Conservation (phyloP, 2,888 invertebrate species). For the Aspidapion aeneum region DNA sequence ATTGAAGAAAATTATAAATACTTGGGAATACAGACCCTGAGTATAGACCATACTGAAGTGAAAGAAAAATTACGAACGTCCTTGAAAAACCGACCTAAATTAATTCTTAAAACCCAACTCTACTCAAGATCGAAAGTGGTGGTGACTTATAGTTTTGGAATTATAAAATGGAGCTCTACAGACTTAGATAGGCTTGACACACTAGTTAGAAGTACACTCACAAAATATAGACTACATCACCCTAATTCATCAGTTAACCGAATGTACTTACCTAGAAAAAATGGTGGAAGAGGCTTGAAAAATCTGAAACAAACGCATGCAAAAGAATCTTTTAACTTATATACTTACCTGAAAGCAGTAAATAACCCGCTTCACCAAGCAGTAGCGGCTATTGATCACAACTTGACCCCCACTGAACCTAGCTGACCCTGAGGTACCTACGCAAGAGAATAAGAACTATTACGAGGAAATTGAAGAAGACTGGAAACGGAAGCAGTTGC, state of each 20-base stretch:
- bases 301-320: neutral
- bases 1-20: neutral
- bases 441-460: neutral
- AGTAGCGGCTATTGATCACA: neutral
- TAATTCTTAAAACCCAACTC: constrained; percentile 1
- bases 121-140: neutral
- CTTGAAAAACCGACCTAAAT: neutral
- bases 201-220: neutral
- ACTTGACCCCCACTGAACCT: neutral
- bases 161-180: neutral
- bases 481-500: neutral
- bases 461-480: neutral
- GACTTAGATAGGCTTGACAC: neutral
- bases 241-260: neutral
- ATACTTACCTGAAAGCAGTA: neutral
- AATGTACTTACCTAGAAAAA: neutral
- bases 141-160: neutral
- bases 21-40: too few relatives aligned
- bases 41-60: neutral
- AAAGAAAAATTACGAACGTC: neutral
- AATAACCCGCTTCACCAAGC: neutral
- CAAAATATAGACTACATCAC: neutral
- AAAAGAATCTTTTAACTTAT: neutral
- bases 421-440: neutral
- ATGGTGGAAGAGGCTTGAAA: neutral